phyloP scores from a whole-genome alignment of 2,888 invertebrate genomes.

The Malachius bipustulatus region DNA sequence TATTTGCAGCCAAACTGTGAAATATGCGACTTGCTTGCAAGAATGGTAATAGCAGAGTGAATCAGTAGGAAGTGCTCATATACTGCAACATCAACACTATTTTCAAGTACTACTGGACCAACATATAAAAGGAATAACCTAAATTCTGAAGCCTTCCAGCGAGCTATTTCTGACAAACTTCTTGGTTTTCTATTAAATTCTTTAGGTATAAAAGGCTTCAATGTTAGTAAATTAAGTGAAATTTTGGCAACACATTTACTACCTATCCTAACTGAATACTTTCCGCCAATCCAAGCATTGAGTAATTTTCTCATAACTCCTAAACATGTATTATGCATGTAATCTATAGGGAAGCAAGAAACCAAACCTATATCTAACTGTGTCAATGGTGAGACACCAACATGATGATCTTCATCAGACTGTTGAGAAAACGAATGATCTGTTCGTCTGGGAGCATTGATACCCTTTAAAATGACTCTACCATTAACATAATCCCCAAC shows the following conservation, averaged over 20 bases:
- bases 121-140: slow-evolving; percentile 10
- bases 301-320: slow-evolving; percentile 16
- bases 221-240: slow-evolving; percentile 8
- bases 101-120: slow-evolving; percentile 10
- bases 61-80: slow-evolving; percentile 4
- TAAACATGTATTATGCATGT: slow-evolving; percentile 13
- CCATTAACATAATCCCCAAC: slow-evolving; percentile 9
- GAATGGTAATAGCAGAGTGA: slow-evolving; percentile 6
- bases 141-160: slow-evolving; percentile 11
- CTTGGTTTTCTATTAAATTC: slow-evolving; percentile 16
- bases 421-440: slow-evolving; percentile 11
- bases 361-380: slow-evolving; percentile 9
- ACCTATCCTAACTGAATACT: slow-evolving; percentile 8
- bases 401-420: slow-evolving; percentile 14
- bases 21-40: neutral
- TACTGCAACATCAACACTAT: slow-evolving; percentile 6
- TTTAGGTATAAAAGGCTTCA: slow-evolving; percentile 10
- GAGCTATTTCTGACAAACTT: too few relatives aligned
- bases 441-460: slow-evolving; percentile 9
- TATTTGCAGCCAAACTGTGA: slow-evolving; percentile 5
- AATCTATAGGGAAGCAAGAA: slow-evolving; percentile 11
- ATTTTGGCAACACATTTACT: slow-evolving; percentile 7
- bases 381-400: slow-evolving; percentile 5
- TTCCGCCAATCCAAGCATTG: slow-evolving; percentile 10
- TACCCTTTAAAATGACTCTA: slow-evolving; percentile 7